phyloP scores from a whole-genome alignment of 2,888 invertebrate genomes.

The Cordilura impudica region DNA sequence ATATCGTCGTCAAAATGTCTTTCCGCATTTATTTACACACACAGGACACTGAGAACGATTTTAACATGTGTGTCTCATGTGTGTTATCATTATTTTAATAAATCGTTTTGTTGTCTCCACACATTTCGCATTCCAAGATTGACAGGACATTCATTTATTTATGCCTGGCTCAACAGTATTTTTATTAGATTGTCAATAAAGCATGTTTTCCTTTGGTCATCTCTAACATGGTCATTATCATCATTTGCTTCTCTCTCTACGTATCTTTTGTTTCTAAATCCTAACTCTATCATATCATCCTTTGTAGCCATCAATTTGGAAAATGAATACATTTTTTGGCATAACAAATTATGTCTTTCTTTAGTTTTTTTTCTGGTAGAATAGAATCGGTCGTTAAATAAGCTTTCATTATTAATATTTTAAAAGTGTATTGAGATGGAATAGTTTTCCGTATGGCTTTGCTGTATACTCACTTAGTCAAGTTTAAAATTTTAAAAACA shows the following conservation, averaged over 20 bases:
- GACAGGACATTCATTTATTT: slow-evolving; percentile 61
- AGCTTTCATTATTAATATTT: slow-evolving; percentile 10
- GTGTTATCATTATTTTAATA: slow-evolving; percentile 70
- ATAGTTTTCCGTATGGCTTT: slow-evolving; percentile 48
- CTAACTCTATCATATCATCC: slow-evolving; percentile 12
- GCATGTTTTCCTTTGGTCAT: slow-evolving; percentile 52
- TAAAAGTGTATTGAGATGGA: slow-evolving; percentile 44
- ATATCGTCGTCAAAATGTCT: slow-evolving; percentile 70
- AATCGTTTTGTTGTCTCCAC: slow-evolving; percentile 69
- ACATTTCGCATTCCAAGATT: slow-evolving; percentile 40
- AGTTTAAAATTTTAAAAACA: slow-evolving; percentile 11
- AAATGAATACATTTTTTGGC: slow-evolving; percentile 46
- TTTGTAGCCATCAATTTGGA: slow-evolving; percentile 35
- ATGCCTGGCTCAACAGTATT: slow-evolving; percentile 61
- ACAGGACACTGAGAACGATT: slow-evolving; percentile 16
- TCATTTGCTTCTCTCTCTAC: slow-evolving; percentile 18
- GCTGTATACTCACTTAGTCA: slow-evolving; percentile 29
- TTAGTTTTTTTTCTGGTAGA: slow-evolving; percentile 10
- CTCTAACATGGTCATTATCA: not conserved
- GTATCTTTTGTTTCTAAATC: slow-evolving; percentile 34
- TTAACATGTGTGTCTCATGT: slow-evolving; percentile 35
- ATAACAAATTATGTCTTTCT: slow-evolving; percentile 55
- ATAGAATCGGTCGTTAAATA: slow-evolving; percentile 26
- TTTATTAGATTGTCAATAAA: slow-evolving; percentile 75
- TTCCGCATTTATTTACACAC: slow-evolving; percentile 64